Base-by-base conservation (phyloP, 2,797 vertebrate genomes). In the Dendrocincla tyrannina region DNA sequence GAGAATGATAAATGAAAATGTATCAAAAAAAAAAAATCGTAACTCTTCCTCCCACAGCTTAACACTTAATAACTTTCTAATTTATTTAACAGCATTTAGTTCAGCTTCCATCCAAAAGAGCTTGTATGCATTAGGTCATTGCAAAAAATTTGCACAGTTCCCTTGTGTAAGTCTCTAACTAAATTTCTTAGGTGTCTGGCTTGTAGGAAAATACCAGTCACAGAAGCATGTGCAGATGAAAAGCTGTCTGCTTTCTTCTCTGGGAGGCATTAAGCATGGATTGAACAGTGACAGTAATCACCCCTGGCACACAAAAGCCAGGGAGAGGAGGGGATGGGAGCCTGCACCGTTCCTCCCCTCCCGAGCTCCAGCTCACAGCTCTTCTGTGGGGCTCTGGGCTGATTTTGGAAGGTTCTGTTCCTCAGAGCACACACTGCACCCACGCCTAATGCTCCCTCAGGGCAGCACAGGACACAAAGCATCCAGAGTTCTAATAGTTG, bases 81-180 rank as follows among this genome's bases (percentile, higher is more conserved):
- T 60, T 93, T 89, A 78, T 47, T 95, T 88, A 95, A 76, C 14
- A 88, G 59, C 56, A 44, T 90, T 88, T 90, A 93, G 32, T 62
- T 69, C 67, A 66, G 77, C 44, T 95, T 90, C 78, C 4, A 4
- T 67, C 37, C 92, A 53, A 59, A 85, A 49, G 55, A 74, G 25
- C 47, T 42, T 56, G 23, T 8, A n/a, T 15, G 35, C 24, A 85
- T 66, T 82, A 89, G 47, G 44, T 92, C 90, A 93, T 3, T 23
- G 41, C 59, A 91, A 89, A 95, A 86, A 76, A 56, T 6, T 55
- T 84, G 75, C 62, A 84, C 7, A 30, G 46, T 3, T 85, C 50
- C 69, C 50, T 78, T 44, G 28, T 74, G 52, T 41, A 93, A 73
- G 64, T 17, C 37, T 69, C 47, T 86, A 89, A 93, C 50, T 74